Conservation (phyloP, 1,140 invertebrate genomes). For the Brachionus asplanchnoidis region DNA sequence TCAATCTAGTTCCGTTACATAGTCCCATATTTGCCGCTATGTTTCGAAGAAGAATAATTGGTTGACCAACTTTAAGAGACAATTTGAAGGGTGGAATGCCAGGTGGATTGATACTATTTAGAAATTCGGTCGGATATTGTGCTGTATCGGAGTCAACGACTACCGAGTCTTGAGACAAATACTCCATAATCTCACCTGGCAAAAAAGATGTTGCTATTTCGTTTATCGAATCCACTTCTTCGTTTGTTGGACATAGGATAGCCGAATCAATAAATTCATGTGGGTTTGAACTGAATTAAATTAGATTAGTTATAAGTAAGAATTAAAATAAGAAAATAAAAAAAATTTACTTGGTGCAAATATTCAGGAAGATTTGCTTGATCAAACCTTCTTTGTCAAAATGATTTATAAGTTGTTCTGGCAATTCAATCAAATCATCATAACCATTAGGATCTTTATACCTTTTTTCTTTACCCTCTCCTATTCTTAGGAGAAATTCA, state of each 20-base stretch:
- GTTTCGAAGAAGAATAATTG: slow-evolving; percentile 55
- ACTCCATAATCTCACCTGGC: not conserved
- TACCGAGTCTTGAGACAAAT: not conserved
- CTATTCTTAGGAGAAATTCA: slow-evolving; percentile 43
- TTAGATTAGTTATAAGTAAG: not conserved
- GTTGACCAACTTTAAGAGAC: slow-evolving; percentile 50
- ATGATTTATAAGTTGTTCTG: too few species aligned
- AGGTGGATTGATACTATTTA: slow-evolving; percentile 49
- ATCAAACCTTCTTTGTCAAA: too few species aligned
- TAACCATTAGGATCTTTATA: not conserved
- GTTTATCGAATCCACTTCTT: not conserved
- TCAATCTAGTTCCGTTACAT: slow-evolving; percentile 54
- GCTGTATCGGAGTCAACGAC: not conserved
- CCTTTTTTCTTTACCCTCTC: slow-evolving; percentile 43
- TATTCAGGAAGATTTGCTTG: too few species aligned
- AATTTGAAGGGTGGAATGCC: slow-evolving; percentile 55
- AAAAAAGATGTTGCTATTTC: not conserved
- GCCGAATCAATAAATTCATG: not conserved
- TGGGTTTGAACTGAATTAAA: not conserved
- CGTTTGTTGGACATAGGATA: not conserved
- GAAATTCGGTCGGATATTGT: slow-evolving; percentile 50
- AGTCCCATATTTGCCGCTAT: slow-evolving; percentile 47
- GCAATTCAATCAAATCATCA: too few species aligned
- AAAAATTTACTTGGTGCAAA: too few species aligned
- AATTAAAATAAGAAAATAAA: too few species aligned